Evolutionary conservation across 2,797 vertebrate species (phyloP), one percentile per base, ranked within the genome.

Genomic region (Coreius guichenoti): DNA sequence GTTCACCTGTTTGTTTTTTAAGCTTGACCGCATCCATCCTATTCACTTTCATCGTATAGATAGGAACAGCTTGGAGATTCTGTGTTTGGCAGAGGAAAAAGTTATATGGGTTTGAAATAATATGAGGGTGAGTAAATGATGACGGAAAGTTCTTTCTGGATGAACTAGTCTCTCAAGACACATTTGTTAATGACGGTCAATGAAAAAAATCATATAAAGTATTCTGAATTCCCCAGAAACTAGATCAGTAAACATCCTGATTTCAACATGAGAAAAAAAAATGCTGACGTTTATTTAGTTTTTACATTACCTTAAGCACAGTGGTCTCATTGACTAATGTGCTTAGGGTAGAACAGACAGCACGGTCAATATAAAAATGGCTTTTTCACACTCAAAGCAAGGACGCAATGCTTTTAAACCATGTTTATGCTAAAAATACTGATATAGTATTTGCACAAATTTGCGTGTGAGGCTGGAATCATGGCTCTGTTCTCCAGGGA

Each of bases 341-440:
- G 95, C 94, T 95, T 93, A 93, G 92, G n/a, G 92, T 93, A 95
- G 95, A 94, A 95, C 94, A 95, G 94, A 94, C 94, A 95, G 92
- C 95, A 95, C 94, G 95, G 93, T 94, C 93, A 94, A 94, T 96
- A 95, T 94, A 96, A 96, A 96, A 96, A 95, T 95, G 94, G 95
- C 95, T 95, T 96, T 94, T 94, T 94, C 93, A 95, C 95, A 96
- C 93, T 93, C 94, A 95, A 95, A 96, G 95, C 95, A 95, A 95
- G 92, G 94, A 94, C 91, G 85, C 95, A 95, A 95, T 93, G 92
- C 92, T 91, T 92, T 94, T 94, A 94, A 96, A 94, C 85, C 86
- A 95, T 93, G 92, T 92, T 94, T 93, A 95, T 95, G 94, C 93
- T 95, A 93, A 95, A 95, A 95, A 95, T 94, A 95, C 94, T 94